Percentiles rank a stretch among this genome's conserved stretches.
phyloP scores from a whole-genome alignment of 2,797 vertebrate species.

The Xenentodon cancila region DNA sequence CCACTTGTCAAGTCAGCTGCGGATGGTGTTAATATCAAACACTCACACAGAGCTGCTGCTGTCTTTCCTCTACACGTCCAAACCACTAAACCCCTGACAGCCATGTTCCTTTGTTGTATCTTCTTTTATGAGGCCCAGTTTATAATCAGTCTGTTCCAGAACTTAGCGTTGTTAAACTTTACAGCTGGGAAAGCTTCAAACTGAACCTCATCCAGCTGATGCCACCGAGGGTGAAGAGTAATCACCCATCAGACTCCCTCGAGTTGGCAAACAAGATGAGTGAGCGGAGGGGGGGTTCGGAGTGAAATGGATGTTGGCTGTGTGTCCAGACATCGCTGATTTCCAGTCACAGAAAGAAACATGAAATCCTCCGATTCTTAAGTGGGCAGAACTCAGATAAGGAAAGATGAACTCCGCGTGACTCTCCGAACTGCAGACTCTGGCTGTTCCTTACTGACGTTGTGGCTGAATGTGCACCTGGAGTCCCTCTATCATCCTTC shows the following conservation, averaged over 20 bases:
- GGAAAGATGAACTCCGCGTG: background rate
- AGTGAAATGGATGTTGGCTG: no score
- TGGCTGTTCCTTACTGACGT: no score
- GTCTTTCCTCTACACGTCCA: no score
- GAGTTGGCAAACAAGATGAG: conserved; percentile 6
- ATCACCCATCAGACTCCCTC: background rate
- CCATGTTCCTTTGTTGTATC: no score
- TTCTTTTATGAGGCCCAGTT: background rate
- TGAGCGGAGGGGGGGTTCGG: no score
- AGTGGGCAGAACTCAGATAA: background rate
- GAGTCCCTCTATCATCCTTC: background rate
- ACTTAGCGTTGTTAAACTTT: conserved; percentile 27
- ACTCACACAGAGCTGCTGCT: no score
- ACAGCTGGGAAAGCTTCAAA: background rate
- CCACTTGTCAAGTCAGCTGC: no score
- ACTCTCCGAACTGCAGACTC: no score
- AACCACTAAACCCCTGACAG: background rate
- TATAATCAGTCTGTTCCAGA: background rate
- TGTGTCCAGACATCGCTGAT: background rate
- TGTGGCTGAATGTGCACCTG: background rate
- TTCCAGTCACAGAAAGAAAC: conserved; percentile 6
- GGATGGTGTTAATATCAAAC: no score
- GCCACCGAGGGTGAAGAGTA: conserved; percentile 6
- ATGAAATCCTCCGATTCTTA: background rate
- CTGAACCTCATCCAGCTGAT: conserved; percentile 19